Percentiles rank a stretch among this genome's conserved stretches.
Evolutionary conservation across 2,113 vertebrate species (phyloP).

Genomic region (Chionomys nivalis): DNA sequence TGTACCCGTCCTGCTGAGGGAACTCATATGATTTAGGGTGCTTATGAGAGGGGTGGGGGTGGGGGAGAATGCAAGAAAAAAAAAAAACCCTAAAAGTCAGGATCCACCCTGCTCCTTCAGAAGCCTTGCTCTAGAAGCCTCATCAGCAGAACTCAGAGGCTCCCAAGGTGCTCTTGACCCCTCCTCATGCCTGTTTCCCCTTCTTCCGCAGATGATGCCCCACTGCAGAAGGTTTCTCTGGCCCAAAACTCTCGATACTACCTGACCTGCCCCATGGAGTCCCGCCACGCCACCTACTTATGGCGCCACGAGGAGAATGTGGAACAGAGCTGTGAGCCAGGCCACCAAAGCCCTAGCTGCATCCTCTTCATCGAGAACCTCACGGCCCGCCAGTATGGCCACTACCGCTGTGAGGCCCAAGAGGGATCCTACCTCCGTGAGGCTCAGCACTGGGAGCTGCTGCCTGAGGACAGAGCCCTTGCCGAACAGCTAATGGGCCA

Average conservation of each 20-base stretch:
- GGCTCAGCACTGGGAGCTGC: constrained; percentile 82
- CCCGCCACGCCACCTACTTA: constrained; percentile 85
- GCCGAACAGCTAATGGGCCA: constrained; percentile 56
- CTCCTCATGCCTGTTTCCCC: background rate
- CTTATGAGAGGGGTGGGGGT: background rate
- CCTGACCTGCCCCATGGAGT: constrained; percentile 86
- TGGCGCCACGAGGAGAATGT: constrained; percentile 83
- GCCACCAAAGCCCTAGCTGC: constrained; percentile 82
- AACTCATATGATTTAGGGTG: background rate
- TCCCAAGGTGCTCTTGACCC: background rate
- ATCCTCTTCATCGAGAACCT: constrained; percentile 86
- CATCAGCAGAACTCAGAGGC: background rate
- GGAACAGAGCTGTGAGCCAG: constrained; percentile 83
- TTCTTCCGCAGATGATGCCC: background rate
- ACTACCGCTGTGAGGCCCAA: constrained; percentile 83
- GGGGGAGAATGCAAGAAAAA: background rate
- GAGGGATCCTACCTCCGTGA: constrained; percentile 83
- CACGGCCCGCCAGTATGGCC: constrained; percentile 78
- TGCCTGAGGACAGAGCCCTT: background rate
- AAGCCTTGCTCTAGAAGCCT: background rate
- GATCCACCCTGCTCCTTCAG: background rate
- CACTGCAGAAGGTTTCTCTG: constrained; percentile 74
- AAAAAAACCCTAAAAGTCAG: background rate
- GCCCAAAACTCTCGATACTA: constrained; percentile 84
- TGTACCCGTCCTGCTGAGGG: background rate